Conservation (phyloP, 2,797 vertebrate genomes). For the Xiphophorus birchmanni region DNA sequence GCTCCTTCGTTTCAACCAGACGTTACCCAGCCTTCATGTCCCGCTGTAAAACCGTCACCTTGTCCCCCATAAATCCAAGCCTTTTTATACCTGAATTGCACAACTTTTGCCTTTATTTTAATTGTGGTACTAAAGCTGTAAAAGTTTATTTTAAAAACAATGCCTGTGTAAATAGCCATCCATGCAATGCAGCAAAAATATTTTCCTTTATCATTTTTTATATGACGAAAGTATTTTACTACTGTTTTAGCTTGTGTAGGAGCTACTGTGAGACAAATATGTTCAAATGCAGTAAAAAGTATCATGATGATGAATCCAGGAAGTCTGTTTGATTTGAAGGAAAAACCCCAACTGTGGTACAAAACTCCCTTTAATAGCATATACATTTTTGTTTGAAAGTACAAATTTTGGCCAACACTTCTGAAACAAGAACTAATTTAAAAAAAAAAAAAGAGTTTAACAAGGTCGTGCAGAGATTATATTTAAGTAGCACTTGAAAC, state of each 20-base stretch:
- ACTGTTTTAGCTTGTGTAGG: slow-evolving; percentile 53
- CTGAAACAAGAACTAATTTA: slow-evolving; percentile 32
- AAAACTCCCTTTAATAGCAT: slow-evolving; percentile 77
- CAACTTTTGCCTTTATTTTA: slow-evolving; percentile 42
- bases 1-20: background rate
- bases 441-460: slow-evolving; percentile 55
- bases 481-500: slow-evolving; percentile 52
- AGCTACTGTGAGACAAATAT: slow-evolving; percentile 28
- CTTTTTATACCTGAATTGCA: slow-evolving; percentile 64
- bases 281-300: slow-evolving; percentile 64
- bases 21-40: slow-evolving; percentile 29
- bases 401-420: slow-evolving; percentile 64
- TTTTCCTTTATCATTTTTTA: slow-evolving; percentile 48
- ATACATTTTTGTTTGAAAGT: slow-evolving; percentile 47
- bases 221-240: slow-evolving; percentile 69
- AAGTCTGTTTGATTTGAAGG: slow-evolving; percentile 11
- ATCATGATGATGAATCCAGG: background rate
- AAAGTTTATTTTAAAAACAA: slow-evolving; percentile 34
- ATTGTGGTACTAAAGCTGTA: slow-evolving; percentile 72
- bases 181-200: slow-evolving; percentile 39
- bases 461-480: slow-evolving; percentile 17
- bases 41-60: slow-evolving; percentile 53
- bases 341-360: slow-evolving; percentile 33
- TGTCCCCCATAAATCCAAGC: slow-evolving; percentile 23
- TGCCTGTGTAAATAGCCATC: slow-evolving; percentile 72